Evolutionary conservation across 2,888 invertebrate species (phyloP), one percentile per base, ranked within the genome.

Genomic region (Podabrus alpinus): DNA sequence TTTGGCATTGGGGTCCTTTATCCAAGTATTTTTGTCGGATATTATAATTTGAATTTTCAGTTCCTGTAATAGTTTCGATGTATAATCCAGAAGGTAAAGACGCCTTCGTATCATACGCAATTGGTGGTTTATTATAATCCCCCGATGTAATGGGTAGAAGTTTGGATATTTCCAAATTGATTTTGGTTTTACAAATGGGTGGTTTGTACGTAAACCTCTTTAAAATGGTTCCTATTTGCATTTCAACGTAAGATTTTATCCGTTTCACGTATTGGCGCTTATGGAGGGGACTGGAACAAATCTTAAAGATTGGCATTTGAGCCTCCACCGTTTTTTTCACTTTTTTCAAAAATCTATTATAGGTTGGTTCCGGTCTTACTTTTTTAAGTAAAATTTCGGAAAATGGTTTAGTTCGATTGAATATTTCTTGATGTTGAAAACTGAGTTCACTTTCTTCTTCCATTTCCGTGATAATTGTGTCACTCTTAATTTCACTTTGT

Each of bases 211-310:
- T 10, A 13, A 79, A 19, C 15, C 78, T 66, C 67, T 77, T 76
- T n/a, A 78, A 45, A 24, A 75, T 66, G 2, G 68, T 59, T 10
- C 69, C 75, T n/a, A 76, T 60, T 59, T 69, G 77, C 25, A 78
- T 70, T 15, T 72, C 68, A 4, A 79, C 21, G n/a, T 62, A 68
- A 11, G 79, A 77, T 62, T 79, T 79, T 1, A 78, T 60, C 9
- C 79, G 66, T 67, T 77, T 78, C 9, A 79, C 79, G 59, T 79
- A 79, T 45, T 73, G 69, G 15, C 74, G 73, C 67, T 75, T 74
- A 25, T 79, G 79, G 7, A 79, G 71, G 24, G 45, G 75, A 59
- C 75, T 79, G 7, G 79, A 78, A 60, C 78, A 76, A 17, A 79
- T 79, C 68, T 78, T 79, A 72, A 78, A 79, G 9, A 77, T 64